Evolutionary conservation across 2,113 vertebrate genomes (phyloP), one percentile per base, ranked within the genome.

Genomic region (Chloebia gouldiae): DNA sequence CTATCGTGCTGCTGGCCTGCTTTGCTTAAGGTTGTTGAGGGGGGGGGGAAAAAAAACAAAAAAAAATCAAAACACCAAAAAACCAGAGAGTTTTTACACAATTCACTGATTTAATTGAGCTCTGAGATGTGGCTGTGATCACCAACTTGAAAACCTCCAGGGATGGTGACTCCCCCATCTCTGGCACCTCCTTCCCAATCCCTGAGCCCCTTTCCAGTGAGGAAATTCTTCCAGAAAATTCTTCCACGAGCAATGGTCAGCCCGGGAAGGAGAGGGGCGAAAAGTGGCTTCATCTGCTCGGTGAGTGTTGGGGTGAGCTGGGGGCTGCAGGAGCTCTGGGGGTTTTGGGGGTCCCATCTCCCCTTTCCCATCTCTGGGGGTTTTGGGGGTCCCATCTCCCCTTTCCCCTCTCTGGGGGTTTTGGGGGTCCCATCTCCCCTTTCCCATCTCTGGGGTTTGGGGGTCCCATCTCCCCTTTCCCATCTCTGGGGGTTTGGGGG

Each of bases 1-100:
- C 98, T 98, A 98, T 97, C 96, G 95, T 97, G 98, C 98, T 97
- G 98, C 92, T 51, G 68, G 37, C 28, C 86, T 35, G 92, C 6
- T 80, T 93, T 66, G 82, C 30, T 87, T 61, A 2, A 3, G 14
- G 6, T 69, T 42, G 1, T 42, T 30, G 57, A 40, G n/a, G n/a
- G 6, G 27, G 25, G 7, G 9, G 3, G 4, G 3, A 20, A 15
- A n/a, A 14, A 50, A 30, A 13, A 30, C 15, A 5, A 39, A 37
- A 23, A 22, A 31, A 18, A 21, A 21, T 10, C 1, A 13, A 25
- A 40, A 33, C n/a, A n/a, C n/a, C n/a, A 23, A 31, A 14, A 28
- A 28, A 16, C 15, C 15, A n/a, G 11, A 6, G 63, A 3, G 0
- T 40, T 91, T 88, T 53, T 59, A 16, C 20, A 5, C 19, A 15